These are phyloP conservation scores for Lasioglossum calceatum DNA, from an alignment of 2,888 invertebrate species.

Conservation along the genomic window DNA sequence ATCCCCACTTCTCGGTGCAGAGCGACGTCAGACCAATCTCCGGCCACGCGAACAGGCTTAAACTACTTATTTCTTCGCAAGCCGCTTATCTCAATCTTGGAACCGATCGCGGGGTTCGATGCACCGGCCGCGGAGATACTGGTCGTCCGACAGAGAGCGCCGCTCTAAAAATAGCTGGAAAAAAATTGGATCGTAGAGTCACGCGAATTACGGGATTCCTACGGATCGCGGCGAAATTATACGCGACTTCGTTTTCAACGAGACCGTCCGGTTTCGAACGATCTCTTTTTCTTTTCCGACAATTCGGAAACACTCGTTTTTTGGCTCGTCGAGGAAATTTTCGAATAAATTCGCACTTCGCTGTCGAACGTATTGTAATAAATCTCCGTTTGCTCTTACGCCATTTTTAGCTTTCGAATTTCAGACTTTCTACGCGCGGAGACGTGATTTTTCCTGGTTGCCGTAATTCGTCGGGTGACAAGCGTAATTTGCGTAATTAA, in stretches of 20 bases:
- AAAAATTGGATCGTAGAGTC: slow-evolving; percentile 49
- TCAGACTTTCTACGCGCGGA: background rate
- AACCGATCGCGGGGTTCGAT: slow-evolving; percentile 69
- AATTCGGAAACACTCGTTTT: background rate
- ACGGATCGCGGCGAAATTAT: slow-evolving; percentile 56
- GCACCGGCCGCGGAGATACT: slow-evolving; percentile 56
- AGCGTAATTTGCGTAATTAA: background rate
- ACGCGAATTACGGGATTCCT: slow-evolving; percentile 60
- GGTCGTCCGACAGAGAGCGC: slow-evolving; percentile 40
- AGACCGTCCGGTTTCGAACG: background rate
- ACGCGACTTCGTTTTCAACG: slow-evolving; percentile 24
- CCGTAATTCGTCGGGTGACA: background rate
- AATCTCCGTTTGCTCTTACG: background rate
- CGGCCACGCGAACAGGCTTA: slow-evolving; percentile 74
- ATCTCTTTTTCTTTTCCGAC: background rate
- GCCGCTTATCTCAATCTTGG: slow-evolving; percentile 71
- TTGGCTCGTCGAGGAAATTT: background rate
- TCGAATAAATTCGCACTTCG: background rate
- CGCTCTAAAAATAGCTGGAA: slow-evolving; percentile 63
- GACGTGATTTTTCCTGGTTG: background rate
- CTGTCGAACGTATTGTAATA: background rate
- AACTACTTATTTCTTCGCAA: slow-evolving; percentile 75
- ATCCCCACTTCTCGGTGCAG: slow-evolving; percentile 65
- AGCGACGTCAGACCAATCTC: slow-evolving; percentile 70
- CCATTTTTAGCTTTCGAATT: background rate